A percentile compares a stretch with the other conserved stretches of the same genome.
These are phyloP conservation scores for Lepisosteus oculatus DNA, from an alignment of 2,113 vertebrate genomes.

Conservation along the genomic window DNA sequence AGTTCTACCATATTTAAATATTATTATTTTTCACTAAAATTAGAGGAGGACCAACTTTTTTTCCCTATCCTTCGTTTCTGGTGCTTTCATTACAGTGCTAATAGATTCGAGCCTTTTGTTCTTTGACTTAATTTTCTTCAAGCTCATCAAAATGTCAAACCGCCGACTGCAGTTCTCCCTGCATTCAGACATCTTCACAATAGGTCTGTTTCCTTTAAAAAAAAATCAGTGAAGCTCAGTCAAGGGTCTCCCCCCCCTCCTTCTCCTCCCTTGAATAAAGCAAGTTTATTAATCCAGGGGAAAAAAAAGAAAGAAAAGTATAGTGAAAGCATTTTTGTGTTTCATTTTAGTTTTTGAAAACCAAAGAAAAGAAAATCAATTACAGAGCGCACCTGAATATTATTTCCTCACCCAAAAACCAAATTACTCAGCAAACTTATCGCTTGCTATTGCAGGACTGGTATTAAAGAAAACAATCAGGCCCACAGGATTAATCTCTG, in stretches of 20 bases:
- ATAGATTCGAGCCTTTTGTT: conserved; percentile 59
- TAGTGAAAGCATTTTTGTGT: conserved; percentile 75
- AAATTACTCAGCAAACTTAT: conserved; percentile 99
- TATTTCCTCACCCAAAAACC: conserved; percentile 95
- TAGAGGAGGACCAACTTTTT: conserved; percentile 37
- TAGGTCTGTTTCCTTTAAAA: conserved; percentile 41
- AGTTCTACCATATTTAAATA: conserved; percentile 44
- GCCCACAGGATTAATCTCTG: conserved; percentile 99
- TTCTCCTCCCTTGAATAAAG: conserved; percentile 69
- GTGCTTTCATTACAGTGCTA: conserved; percentile 45
- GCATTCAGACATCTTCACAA: conserved; percentile 45
- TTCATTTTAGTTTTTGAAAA: conserved; percentile 80
- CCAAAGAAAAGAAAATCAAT: conserved; percentile 96
- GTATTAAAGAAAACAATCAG: conserved; percentile 99
- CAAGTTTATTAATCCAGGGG: conserved; percentile 69
- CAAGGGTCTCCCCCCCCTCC: conserved; percentile 38
- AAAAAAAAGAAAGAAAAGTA: conserved; percentile 54
- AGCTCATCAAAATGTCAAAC: conserved; percentile 40
- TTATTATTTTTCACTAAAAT: conserved; percentile 48
- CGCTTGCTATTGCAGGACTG: conserved; percentile 96
- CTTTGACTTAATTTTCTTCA: conserved; percentile 51
- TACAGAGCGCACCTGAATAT: conserved; percentile 98
- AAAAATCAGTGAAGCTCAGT: conserved; percentile 55
- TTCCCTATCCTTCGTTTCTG: conserved; percentile 17
- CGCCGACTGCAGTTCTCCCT: conserved; percentile 28